phyloP scores from a whole-genome alignment of 2,113 vertebrate genomes.

The Phylloscopus trochilus region DNA sequence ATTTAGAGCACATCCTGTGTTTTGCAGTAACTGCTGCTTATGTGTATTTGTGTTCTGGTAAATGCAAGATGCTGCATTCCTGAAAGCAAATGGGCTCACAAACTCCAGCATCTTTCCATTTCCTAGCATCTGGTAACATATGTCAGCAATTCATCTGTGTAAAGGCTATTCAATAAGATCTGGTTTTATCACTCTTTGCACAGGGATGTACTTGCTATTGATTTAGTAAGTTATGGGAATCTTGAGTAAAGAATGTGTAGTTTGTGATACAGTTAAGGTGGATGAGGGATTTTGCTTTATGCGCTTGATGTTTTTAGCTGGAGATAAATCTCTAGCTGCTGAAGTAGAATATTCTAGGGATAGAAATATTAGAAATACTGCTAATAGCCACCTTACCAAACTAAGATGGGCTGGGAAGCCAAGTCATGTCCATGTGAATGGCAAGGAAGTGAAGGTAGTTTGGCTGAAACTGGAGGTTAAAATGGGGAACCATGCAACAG shows the following conservation, averaged over 20 bases:
- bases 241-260: background rate
- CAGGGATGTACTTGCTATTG: background rate
- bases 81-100: background rate
- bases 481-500: background rate
- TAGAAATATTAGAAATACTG: background rate
- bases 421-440: background rate
- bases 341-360: background rate
- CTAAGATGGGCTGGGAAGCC: background rate
- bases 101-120: background rate
- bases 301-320: background rate
- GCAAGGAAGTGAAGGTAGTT: background rate
- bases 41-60: background rate
- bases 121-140: background rate
- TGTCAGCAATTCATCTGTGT: background rate
- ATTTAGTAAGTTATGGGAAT: background rate
- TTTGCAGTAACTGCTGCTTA: background rate
- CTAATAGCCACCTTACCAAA: background rate
- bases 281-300: background rate
- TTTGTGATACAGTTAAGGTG: background rate
- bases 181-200: background rate
- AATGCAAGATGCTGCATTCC: background rate
- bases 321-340: background rate
- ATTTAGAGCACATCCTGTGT: background rate
- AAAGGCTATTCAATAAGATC: background rate
- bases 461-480: background rate